Conservation (phyloP, 2,888 invertebrate species). For the Acronicta aceris region DNA sequence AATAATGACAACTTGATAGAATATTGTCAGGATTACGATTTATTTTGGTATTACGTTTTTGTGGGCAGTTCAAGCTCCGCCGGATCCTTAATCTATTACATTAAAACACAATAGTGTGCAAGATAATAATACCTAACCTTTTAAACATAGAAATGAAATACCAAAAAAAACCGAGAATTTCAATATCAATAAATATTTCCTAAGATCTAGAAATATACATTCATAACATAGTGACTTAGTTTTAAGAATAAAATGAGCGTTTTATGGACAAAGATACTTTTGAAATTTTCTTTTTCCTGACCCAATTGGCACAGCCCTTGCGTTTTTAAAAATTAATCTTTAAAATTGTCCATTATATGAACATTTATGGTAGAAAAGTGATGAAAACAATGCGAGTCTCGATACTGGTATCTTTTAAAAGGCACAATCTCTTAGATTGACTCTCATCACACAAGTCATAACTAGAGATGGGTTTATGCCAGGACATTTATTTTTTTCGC, state of each 20-base stretch:
- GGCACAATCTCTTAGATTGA: constrained; percentile 70
- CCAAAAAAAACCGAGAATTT: constrained; percentile 24
- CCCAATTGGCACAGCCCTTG: constrained; percentile 50
- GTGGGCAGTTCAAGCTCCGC: no score
- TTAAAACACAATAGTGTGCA: constrained; percentile 12
- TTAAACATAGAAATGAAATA: constrained; percentile 15
- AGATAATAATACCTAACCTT: constrained; percentile 14
- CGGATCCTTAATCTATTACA: no score
- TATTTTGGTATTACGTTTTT: no score
- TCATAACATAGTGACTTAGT: constrained; percentile 39
- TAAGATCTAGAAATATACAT: neutral
- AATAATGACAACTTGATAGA: no score
- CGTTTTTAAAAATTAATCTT: constrained; percentile 18
- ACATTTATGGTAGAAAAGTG: constrained; percentile 34
- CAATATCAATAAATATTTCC: constrained; percentile 24
- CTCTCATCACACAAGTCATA: constrained; percentile 42
- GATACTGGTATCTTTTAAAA: constrained; percentile 52
- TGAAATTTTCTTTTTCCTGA: constrained; percentile 34
- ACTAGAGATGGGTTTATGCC: no score
- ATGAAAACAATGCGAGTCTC: constrained; percentile 12
- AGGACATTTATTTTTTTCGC: no score
- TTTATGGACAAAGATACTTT: constrained; percentile 50
- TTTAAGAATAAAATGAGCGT: constrained; percentile 52
- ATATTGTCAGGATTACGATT: no score
- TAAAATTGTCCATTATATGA: constrained; percentile 44